Percentiles rank a stretch among this genome's conserved stretches.
Conservation (phyloP, 2,888 invertebrate species). For the Drosophila austrosaltans region DNA sequence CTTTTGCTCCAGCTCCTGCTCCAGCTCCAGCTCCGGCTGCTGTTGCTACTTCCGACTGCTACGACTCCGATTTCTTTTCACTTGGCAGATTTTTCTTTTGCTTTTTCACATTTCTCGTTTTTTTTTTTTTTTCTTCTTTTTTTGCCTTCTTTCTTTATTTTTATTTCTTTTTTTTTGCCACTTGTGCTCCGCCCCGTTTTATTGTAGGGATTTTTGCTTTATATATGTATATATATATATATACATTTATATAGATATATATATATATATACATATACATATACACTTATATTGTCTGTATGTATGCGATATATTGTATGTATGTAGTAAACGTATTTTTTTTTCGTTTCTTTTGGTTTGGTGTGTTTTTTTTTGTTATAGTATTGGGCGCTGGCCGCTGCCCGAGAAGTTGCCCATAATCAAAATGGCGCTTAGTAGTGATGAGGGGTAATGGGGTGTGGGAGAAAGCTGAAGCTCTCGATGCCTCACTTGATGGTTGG, state of each 20-base stretch:
- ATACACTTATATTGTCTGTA: slow-evolving; percentile 34
- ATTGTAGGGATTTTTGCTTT: slow-evolving; percentile 76
- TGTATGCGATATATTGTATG: slow-evolving; percentile 29
- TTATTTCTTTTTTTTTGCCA: slow-evolving; percentile 49
- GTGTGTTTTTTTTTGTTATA: slow-evolving; percentile 38
- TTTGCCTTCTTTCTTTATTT: slow-evolving; percentile 37
- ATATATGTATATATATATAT: slow-evolving; percentile 47
- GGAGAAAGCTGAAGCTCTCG: slow-evolving; percentile 4
- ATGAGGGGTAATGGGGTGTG: not conserved
- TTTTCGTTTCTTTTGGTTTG: slow-evolving; percentile 31
- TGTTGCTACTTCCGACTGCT: slow-evolving; percentile 25
- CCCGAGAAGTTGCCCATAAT: slow-evolving; percentile 32
- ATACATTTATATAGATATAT: slow-evolving; percentile 21
- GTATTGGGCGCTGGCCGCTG: slow-evolving; percentile 70
- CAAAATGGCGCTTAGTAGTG: slow-evolving; percentile 4
- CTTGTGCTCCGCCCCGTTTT: slow-evolving; percentile 80
- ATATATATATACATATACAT: slow-evolving; percentile 53
- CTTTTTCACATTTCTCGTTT: slow-evolving; percentile 65
- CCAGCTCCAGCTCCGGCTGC: slow-evolving; percentile 48
- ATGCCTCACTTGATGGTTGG: slow-evolving; percentile 11
- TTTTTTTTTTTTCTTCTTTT: slow-evolving; percentile 24
- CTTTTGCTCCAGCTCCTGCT: not conserved
- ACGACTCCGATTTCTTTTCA: slow-evolving; percentile 77
- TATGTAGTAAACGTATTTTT: slow-evolving; percentile 39
- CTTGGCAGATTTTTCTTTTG: slow-evolving; percentile 78